Percentiles rank a stretch among this genome's conserved stretches.
These are phyloP conservation scores for Amphiprion clarkii DNA, from an alignment of 2,797 vertebrate species.

Conservation along the genomic window DNA sequence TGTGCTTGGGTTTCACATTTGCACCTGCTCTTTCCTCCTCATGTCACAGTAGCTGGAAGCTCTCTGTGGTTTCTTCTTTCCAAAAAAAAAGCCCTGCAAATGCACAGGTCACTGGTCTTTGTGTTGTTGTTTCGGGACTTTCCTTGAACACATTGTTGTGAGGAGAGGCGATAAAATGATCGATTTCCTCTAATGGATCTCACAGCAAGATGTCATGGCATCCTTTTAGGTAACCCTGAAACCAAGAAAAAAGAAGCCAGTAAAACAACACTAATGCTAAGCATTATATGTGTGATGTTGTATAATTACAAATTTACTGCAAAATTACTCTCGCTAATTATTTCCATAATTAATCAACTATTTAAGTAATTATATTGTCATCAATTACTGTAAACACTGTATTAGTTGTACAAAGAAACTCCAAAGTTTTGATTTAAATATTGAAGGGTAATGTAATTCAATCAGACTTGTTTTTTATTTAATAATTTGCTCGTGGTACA, in stretches of 20 bases:
- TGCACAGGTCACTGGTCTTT: neutral
- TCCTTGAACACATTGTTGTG: neutral
- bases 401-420: no score
- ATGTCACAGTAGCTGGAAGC: neutral
- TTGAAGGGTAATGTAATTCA: no score
- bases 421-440: no score
- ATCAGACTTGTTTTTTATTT: no score
- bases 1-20: neutral
- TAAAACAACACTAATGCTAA: fast-evolving
- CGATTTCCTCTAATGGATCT: neutral
- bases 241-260: neutral
- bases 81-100: neutral
- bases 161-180: neutral
- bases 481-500: no score
- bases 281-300: neutral
- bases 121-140: neutral
- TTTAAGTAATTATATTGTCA: no score
- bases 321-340: neutral
- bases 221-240: neutral
- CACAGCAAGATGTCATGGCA: neutral
- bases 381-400: no score
- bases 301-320: neutral
- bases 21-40: neutral
- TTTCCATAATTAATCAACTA: no score
- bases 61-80: neutral